Evolutionary conservation across 2,888 invertebrate species (phyloP), one percentile per base, ranked within the genome.

Genomic region (Hypselothyrea guttata): DNA sequence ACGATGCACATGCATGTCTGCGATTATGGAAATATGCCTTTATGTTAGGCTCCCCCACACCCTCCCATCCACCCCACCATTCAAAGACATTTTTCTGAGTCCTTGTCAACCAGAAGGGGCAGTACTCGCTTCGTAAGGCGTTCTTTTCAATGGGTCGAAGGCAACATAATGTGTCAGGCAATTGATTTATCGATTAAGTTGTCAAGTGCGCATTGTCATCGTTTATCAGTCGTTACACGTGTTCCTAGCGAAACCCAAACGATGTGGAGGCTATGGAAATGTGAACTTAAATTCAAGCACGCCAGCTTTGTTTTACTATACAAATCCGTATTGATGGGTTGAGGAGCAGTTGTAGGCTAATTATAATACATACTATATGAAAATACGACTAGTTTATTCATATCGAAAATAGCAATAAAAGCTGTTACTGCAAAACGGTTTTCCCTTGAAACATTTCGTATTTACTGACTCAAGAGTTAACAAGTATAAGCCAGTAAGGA

Each of bases 181-280:
- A 84, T 84, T 86, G 86, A 83, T 86, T 86, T 85, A 85, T 85
- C 86, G 84, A 85, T 86, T 86, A 86, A 78, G 60, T 78, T 74
- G 71, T 86, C 82, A 86, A 86, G 87, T 75, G 70, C 69, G 65
- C 71, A 71, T 86, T 83, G 82, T 83, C 78, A 71, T 76, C 75
- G 59, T 75, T 75, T 75, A 71, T 81, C 81, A 74, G 72, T 75
- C 76, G 79, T 84, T 76, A 75, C 64, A 72, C 74, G 72, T 66
- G 71, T 65, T 61, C 68, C 63, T 68, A 59, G 60, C 61, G 58
- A 66, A 33, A 49, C 31, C 35, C 22, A 22, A 22, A 22, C 22
- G 22, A 22, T 5, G 5, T 4, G 5, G 22, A 22, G 22, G 5
- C 22, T 4, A 4, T 22, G 2, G 2, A 2, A 22, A 22, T 4